Base-by-base conservation (phyloP, 2,797 vertebrate genomes). In the Natrix natrix region DNA sequence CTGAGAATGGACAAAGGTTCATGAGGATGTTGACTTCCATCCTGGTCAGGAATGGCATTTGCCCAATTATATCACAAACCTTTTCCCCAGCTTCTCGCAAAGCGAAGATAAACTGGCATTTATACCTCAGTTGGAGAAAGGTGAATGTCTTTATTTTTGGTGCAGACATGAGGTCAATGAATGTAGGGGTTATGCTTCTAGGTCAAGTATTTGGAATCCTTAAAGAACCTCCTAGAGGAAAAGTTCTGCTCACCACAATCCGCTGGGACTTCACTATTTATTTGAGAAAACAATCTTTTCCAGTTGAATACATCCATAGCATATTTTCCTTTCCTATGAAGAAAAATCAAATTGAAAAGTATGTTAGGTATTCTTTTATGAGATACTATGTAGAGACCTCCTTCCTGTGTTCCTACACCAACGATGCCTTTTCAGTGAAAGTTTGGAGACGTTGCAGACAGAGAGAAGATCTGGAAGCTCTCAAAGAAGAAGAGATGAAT, bases 181-280 rank as follows among this genome's bases (percentile, higher is more conserved):
- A 8, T 60, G 1, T 22, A 59, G 57, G 57, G 1, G 5, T 59
- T 59, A 1, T 6, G 3, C 1, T 59, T 59, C 0, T 59, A 17
- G 0, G 20, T 20, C 17, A 0, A 0, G 6, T 59, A 59, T 59
- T 59, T 20, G 1, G 1, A 59, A 59, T 5, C 0, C 16, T 59
- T 20, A 20, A 0, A 1, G 57, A 59, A 59, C 57, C 17, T 59
- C 17, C 17, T 59, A 59, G 17, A 59, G 57, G 57, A 57, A 57
- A 57, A 57, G 16, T 57, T 26, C 61, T 63, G 61, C 26, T 63
- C 61, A 63, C 61, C 10, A 28, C 61, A 63, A 28, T 63, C 26
- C 10, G 61, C 61, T 63, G 61, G 61, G 61, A 63, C 24, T 28
- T 63, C 61, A 28, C 26, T 4, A 5, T 28, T 63, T 63, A 63